phyloP scores from a whole-genome alignment of 2,113 vertebrate genomes.

The Indicator maculatus region DNA sequence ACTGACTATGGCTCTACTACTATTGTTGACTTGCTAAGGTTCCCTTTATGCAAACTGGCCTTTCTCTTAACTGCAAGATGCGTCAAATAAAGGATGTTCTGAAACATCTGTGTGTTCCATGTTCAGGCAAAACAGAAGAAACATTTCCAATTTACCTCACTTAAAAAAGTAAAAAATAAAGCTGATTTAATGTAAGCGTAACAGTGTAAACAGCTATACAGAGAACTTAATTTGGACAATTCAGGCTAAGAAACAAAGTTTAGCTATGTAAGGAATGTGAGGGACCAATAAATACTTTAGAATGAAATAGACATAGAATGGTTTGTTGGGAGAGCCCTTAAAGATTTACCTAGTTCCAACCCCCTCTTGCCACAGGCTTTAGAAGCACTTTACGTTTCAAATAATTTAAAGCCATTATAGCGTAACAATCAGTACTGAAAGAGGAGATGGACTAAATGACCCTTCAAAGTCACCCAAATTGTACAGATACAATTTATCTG shows the following conservation, averaged over 20 bases:
- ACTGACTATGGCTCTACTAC: constrained; percentile 61
- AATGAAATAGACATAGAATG: neutral
- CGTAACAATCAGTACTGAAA: neutral
- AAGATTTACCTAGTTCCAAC: neutral
- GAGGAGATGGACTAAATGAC: neutral
- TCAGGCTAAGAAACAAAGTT: neutral
- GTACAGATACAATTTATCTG: neutral
- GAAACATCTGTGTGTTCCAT: constrained; percentile 62
- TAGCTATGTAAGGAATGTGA: neutral
- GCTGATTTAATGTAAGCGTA: neutral
- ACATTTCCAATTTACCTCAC: neutral
- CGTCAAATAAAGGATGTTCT: constrained; percentile 70
- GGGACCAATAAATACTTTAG: neutral
- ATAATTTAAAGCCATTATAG: neutral
- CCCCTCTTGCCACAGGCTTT: neutral
- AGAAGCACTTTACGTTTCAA: neutral
- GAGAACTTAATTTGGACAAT: neutral
- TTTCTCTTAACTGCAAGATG: constrained; percentile 67
- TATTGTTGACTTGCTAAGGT: constrained; percentile 51
- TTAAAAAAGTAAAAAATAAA: neutral
- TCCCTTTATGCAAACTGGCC: constrained; percentile 60
- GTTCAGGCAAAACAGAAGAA: constrained; percentile 19
- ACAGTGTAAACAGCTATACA: neutral
- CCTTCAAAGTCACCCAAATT: neutral
- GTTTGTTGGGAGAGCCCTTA: neutral